phyloP scores from a whole-genome alignment of 2,888 invertebrate species.

The Thymelicus acteon region DNA sequence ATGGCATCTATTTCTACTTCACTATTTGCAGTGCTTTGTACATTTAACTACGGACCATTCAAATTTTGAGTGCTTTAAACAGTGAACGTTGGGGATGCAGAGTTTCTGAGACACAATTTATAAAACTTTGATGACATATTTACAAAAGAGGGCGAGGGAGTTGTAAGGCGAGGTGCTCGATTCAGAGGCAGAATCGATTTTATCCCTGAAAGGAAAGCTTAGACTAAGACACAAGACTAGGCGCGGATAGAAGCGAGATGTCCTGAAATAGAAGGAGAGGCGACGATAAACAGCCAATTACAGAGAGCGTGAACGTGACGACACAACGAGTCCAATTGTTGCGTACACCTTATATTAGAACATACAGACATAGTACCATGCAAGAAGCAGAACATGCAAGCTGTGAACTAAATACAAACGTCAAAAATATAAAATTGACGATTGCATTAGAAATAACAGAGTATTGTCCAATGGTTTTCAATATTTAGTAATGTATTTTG shows the following conservation, averaged over 20 bases:
- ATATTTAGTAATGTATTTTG: slow-evolving; percentile 59
- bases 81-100: slow-evolving; percentile 34
- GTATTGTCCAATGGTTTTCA: slow-evolving; percentile 59
- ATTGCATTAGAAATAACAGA: slow-evolving; percentile 46
- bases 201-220: slow-evolving; percentile 57
- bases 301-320: slow-evolving; percentile 70
- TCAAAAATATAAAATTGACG: slow-evolving; percentile 55
- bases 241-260: slow-evolving; percentile 71
- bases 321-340: slow-evolving; percentile 75
- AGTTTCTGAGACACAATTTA: slow-evolving; percentile 35
- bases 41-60: slow-evolving; percentile 33
- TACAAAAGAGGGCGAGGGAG: slow-evolving; percentile 42
- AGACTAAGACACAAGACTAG: slow-evolving; percentile 60
- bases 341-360: slow-evolving; percentile 53
- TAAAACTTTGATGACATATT: slow-evolving; percentile 37
- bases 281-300: slow-evolving; percentile 66
- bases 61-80: slow-evolving; percentile 31
- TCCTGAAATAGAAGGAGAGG: slow-evolving; percentile 57
- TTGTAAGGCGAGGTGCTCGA: slow-evolving; percentile 5
- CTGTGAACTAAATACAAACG: slow-evolving; percentile 56
- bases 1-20: slow-evolving; percentile 46
- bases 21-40: slow-evolving; percentile 40
- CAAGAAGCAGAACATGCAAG: slow-evolving; percentile 70
- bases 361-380: slow-evolving; percentile 55
- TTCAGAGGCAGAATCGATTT: slow-evolving; percentile 33